Evolutionary conservation across 1,140 invertebrate species (phyloP), one percentile per base, ranked within the genome.

Genomic region (Sitobion miscanthi): DNA sequence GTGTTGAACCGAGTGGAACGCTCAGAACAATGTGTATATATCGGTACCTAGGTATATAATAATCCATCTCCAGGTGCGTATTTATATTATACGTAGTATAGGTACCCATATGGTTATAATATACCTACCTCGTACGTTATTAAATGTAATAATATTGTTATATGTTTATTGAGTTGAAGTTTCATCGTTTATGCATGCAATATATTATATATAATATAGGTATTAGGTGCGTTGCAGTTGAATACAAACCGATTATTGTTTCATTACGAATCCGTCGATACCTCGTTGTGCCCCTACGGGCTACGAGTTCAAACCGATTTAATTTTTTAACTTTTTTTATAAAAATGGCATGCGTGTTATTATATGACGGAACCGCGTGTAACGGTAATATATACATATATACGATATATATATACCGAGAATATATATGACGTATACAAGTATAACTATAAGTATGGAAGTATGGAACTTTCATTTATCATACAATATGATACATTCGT

Each of bases 1-100:
- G 49, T 89, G 87, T 89, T 89, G 49, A 54, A 35, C 87, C 49
- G 87, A 54, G 87, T 89, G 49, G 49, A 54, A 54, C 87, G 87
- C 20, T 89, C 21, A 38, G 49, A 89, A 89, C 87, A 52, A 89
- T 52, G 23, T 30, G 9, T 52, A 35, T 17, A 38, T 11, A 89
- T 38, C 25, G 23, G 8, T 20, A 86, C 45, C 83, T 85, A 85
- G 35, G 35, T 45, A 42, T 83, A 83, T 85, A 42, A 49, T 87
- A 87, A 87, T 87, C 45, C 35, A 87, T 54, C 87, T 88, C 87
- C 47, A 54, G 47, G 47, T 88, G 87, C n/a, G 87, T 85, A 42
- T 42, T 85, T 83, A 83, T 42, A 38, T 38, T 83, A 23, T 42
- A 38, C 82, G 17, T 17, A 17, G 17, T 20, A 35, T 35, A 9